A percentile compares a stretch with the other conserved stretches of the same genome.
Evolutionary conservation across 2,888 invertebrate genomes (phyloP).

Genomic region (Galeruca laticollis): DNA sequence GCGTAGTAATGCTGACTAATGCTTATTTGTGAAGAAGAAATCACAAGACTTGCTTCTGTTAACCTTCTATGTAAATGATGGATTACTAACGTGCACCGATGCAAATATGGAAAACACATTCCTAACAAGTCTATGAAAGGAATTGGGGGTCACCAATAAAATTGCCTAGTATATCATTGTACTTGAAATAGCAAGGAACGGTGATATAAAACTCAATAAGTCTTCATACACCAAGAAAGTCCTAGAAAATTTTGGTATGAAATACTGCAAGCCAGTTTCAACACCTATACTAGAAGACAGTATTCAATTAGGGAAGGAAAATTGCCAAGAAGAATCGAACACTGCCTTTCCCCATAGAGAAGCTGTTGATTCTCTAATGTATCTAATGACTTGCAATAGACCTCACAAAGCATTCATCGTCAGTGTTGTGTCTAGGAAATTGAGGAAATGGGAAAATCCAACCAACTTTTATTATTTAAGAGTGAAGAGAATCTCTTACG

Average conservation of each 20-base stretch:
- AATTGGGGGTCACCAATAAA: background rate
- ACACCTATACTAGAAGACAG: constrained; percentile 17
- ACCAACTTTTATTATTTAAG: too few relatives aligned
- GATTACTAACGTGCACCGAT: constrained; percentile 23
- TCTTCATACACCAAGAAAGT: too few relatives aligned
- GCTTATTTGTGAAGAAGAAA: too few relatives aligned
- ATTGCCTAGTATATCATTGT: constrained; percentile 32
- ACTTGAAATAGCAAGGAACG: constrained; percentile 22
- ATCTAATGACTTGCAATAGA: constrained; percentile 31
- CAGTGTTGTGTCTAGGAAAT: too few relatives aligned
- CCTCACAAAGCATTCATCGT: constrained; percentile 36
- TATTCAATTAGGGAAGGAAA: constrained; percentile 20
- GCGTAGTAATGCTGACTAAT: too few relatives aligned
- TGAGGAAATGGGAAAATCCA: too few relatives aligned
- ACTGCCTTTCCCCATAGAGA: constrained; percentile 22
- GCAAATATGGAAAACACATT: constrained; percentile 16
- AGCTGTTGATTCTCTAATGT: constrained; percentile 35
- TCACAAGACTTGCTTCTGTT: too few relatives aligned
- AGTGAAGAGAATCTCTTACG: too few relatives aligned
- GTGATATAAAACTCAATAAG: constrained; percentile 19
- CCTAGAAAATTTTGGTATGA: constrained; percentile 20
- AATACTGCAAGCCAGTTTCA: constrained; percentile 12
- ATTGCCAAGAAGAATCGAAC: background rate
- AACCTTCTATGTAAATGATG: too few relatives aligned
- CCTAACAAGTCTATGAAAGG: too few relatives aligned